Percentiles rank a stretch among this genome's conserved stretches.
Conservation (phyloP, 2,888 invertebrate species). For the Seira musarum region DNA sequence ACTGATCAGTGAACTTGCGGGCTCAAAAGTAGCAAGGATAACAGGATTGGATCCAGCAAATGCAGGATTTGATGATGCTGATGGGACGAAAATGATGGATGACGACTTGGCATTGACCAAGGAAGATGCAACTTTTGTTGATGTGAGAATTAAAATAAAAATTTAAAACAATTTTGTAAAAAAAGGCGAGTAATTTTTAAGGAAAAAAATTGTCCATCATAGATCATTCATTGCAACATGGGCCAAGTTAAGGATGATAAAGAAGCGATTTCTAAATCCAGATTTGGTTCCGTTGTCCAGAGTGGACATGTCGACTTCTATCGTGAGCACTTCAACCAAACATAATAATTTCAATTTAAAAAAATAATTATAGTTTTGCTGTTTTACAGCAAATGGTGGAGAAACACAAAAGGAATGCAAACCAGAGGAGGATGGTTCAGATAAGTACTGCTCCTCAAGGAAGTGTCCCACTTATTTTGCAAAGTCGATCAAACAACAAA, state of each 20-base stretch:
- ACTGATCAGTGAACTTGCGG: no score
- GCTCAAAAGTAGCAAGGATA: slow-evolving; percentile 32
- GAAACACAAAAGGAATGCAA: not conserved
- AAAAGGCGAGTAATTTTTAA: no score
- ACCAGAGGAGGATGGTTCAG: not conserved
- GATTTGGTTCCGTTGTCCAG: slow-evolving; percentile 16
- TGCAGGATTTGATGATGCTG: slow-evolving; percentile 22
- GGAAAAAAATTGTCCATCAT: not conserved
- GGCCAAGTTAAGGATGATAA: not conserved
- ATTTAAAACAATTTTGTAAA: no score
- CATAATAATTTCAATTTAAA: no score
- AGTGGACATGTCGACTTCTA: slow-evolving; percentile 38
- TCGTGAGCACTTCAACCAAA: not conserved
- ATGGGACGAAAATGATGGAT: not conserved
- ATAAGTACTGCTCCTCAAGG: slow-evolving; percentile 14
- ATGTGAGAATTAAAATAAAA: slow-evolving; percentile 16
- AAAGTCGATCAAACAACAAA: not conserved
- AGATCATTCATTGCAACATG: slow-evolving; percentile 42
- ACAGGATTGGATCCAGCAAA: slow-evolving; percentile 36
- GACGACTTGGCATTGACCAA: not conserved
- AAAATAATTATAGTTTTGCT: no score
- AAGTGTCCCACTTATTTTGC: slow-evolving; percentile 10
- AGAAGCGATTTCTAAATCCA: not conserved
- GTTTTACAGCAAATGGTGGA: slow-evolving; percentile 25
- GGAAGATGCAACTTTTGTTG: slow-evolving; percentile 32